Base-by-base conservation (phyloP, 92 coral and sea anemone genomes). In the Epizoanthus stellaris region DNA sequence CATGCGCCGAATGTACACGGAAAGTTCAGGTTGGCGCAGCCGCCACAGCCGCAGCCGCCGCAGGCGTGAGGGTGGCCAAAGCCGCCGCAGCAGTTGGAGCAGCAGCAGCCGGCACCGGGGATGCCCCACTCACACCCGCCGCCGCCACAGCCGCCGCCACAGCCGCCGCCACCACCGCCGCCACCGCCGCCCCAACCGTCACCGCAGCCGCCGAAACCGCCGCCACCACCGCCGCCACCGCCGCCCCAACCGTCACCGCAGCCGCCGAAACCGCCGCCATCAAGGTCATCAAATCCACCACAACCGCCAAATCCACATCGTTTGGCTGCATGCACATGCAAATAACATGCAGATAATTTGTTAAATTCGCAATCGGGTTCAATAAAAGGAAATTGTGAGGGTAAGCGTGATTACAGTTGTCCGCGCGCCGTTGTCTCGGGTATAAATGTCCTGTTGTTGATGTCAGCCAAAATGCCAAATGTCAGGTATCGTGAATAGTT, bases 1-100 rank as follows among this genome's bases (percentile, higher is more conserved):
- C 96, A 93, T 88, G 96, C 96, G 65, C 96, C 96, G 82, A 93
- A 93, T 40, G 96, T 93, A 77, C 92, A 93, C 21, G 96, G 96
- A 77, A 93, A 93, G 89, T 93, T 93, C 11, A 93, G 87, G 49
- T 89, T 90, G 54, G 92, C 89, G 85, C 96, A 93, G 84, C 94
- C 85, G 15, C 94, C 92, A 11, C 56, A 52, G 25, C 94, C 91
- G 17, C 89, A 81, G 71, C 90, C 82, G 42, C 92, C 91, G 85
- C 96, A 93, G 81, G 65, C 6, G 63, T 85, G 92, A 19, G 96
- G 96, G 76, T 90, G 89, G 49, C 88, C 95, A 80, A 94, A 94
- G 61, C 95, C 95, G 39, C 95, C 95, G 45, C 95, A 92, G 91
- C 95, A 94, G 87, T 94, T 94, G 80, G 92, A 89, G 87, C 98